phyloP scores from a whole-genome alignment of 2,113 vertebrate genomes.

The Hucho hucho region DNA sequence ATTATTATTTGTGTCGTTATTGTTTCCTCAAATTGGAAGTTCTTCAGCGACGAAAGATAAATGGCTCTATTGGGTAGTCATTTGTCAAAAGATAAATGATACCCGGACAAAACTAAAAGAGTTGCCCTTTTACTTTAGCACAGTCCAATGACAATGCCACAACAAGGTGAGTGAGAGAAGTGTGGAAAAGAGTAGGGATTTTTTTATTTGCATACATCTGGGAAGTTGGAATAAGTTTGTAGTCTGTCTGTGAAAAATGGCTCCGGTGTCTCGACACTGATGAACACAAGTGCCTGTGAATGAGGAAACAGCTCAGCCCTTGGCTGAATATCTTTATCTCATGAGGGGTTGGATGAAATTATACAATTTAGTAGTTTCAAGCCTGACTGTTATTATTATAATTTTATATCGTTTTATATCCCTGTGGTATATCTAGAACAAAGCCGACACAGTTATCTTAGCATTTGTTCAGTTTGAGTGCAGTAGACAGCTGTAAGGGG shows the following conservation, averaged over 20 bases:
- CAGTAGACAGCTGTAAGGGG: too few species aligned
- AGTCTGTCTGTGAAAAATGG: slow-evolving; percentile 16
- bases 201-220: slow-evolving; percentile 53
- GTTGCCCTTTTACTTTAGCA: slow-evolving; percentile 26
- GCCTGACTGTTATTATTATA: neutral
- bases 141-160: slow-evolving; percentile 11
- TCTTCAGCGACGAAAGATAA: slow-evolving; percentile 2
- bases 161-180: neutral
- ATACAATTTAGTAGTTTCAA: slow-evolving; percentile 1
- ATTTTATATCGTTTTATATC: too few species aligned
- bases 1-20: slow-evolving; percentile 2
- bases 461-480: too few species aligned
- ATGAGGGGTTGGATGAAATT: slow-evolving; percentile 3
- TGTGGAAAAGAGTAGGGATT: neutral
- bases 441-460: too few species aligned
- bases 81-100: slow-evolving; percentile 52
- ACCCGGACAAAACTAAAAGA: slow-evolving; percentile 40
- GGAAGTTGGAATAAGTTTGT: slow-evolving; percentile 31
- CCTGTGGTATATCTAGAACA: too few species aligned
- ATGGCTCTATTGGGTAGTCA: slow-evolving; percentile 16
- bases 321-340: slow-evolving; percentile 20
- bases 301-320: slow-evolving; percentile 9
- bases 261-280: slow-evolving; percentile 10
- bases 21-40: slow-evolving; percentile 29
- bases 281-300: slow-evolving; percentile 20